Percentiles rank a stretch among this genome's conserved stretches.
Evolutionary conservation across 2,113 vertebrate genomes (phyloP).

Genomic region (Ictidomys tridecemlineatus): DNA sequence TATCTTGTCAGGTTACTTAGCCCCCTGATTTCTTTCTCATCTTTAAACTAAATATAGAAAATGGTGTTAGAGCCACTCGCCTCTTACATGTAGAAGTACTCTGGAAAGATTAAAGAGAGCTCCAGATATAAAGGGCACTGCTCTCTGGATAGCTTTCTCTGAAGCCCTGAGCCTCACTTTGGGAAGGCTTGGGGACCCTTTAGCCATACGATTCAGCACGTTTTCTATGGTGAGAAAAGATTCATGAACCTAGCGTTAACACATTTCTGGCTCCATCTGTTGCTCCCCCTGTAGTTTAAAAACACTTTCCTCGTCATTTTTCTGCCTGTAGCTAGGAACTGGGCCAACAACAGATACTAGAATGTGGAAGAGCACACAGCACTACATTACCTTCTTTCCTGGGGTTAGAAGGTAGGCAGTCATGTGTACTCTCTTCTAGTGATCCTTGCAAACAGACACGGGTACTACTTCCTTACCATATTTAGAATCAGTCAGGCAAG

Average conservation of each 20-base stretch:
- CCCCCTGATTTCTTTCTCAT: constrained; percentile 29
- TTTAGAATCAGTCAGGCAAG: not conserved
- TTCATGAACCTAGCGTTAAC: not conserved
- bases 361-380: not conserved
- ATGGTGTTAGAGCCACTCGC: not conserved
- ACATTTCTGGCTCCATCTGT: not conserved
- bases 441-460: not conserved
- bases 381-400: not conserved
- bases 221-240: constrained; percentile 11
- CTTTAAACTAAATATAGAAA: constrained; percentile 30
- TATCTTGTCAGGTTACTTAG: not conserved
- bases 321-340: not conserved
- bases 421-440: rapidly evolving
- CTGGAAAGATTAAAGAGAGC: not conserved
- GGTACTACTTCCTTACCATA: not conserved
- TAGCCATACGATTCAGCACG: not conserved
- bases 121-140: not conserved
- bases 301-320: not conserved
- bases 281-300: not conserved
- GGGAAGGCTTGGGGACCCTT: not conserved
- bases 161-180: not conserved
- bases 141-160: not conserved
- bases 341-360: not conserved
- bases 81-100: not conserved
- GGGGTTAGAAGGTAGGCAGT: not conserved